Evolutionary conservation across 2,888 invertebrate genomes (phyloP).

Genomic region (Chesias legatella): DNA sequence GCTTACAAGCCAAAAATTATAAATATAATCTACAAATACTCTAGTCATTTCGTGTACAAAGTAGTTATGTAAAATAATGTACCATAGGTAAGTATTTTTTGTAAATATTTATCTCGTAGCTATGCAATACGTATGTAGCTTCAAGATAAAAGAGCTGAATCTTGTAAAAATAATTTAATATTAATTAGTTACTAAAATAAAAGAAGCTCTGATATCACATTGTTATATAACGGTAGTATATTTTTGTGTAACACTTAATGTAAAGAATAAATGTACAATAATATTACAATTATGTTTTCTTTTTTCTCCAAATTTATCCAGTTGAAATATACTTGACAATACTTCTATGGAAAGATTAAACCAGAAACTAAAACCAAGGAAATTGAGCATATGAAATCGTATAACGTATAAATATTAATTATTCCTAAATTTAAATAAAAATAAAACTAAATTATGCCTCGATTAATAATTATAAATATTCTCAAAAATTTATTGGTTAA

Average conservation of each 20-base stretch:
- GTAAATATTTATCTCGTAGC: constrained; percentile 33
- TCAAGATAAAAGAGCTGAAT: constrained; percentile 22
- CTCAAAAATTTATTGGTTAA: too few relatives aligned
- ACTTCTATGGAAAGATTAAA: too few relatives aligned
- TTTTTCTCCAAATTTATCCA: neutral
- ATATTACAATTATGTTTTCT: constrained; percentile 25
- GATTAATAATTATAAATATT: too few relatives aligned
- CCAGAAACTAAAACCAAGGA: too few relatives aligned
- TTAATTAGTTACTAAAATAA: neutral
- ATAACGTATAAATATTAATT: too few relatives aligned
- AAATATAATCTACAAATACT: constrained; percentile 36
- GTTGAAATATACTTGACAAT: too few relatives aligned
- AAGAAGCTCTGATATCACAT: constrained; percentile 41
- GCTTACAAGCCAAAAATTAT: constrained; percentile 3
- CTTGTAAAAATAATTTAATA: constrained; percentile 9
- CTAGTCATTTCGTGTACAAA: constrained; percentile 78
- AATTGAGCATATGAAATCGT: too few relatives aligned
- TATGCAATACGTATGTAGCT: constrained; percentile 41
- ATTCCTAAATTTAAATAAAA: too few relatives aligned
- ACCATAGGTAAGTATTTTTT: constrained; percentile 45
- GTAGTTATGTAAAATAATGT: constrained; percentile 38
- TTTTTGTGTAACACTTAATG: constrained; percentile 62
- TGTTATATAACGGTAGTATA: constrained; percentile 61
- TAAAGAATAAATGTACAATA: constrained; percentile 41
- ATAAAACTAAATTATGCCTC: too few relatives aligned